Evolutionary conservation across 2,113 vertebrate genomes (phyloP).

Genomic region (Charadrius vociferus): DNA sequence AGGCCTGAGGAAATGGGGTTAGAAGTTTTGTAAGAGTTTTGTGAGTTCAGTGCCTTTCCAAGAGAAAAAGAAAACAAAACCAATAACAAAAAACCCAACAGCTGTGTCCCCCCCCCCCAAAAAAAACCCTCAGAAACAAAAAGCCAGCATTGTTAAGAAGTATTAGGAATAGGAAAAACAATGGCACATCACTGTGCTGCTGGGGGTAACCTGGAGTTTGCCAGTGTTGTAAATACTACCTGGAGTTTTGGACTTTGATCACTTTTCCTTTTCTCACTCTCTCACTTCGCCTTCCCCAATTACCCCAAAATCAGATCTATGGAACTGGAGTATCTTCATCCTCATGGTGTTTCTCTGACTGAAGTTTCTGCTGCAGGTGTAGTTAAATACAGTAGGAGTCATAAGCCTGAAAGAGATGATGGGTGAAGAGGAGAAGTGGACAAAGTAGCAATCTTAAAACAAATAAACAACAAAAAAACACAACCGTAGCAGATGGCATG

Average conservation of each 20-base stretch:
- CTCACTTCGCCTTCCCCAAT: neutral
- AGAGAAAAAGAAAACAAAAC: neutral
- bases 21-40: neutral
- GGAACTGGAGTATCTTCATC: neutral
- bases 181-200: neutral
- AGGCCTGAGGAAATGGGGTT: neutral
- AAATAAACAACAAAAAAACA: neutral
- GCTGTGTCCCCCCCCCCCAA: accelerated
- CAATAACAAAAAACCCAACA: neutral
- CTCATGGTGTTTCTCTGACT: neutral
- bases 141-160: neutral
- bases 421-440: neutral
- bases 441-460: neutral
- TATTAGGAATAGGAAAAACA: neutral
- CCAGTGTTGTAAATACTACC: neutral
- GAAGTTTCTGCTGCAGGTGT: neutral
- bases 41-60: neutral
- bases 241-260: neutral
- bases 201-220: neutral
- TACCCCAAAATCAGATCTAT: neutral
- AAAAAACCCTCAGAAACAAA: neutral
- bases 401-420: neutral
- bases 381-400: neutral
- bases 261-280: neutral
- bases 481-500: neutral